phyloP scores from a whole-genome alignment of 2,888 invertebrate species.

The Elysia crispata region DNA sequence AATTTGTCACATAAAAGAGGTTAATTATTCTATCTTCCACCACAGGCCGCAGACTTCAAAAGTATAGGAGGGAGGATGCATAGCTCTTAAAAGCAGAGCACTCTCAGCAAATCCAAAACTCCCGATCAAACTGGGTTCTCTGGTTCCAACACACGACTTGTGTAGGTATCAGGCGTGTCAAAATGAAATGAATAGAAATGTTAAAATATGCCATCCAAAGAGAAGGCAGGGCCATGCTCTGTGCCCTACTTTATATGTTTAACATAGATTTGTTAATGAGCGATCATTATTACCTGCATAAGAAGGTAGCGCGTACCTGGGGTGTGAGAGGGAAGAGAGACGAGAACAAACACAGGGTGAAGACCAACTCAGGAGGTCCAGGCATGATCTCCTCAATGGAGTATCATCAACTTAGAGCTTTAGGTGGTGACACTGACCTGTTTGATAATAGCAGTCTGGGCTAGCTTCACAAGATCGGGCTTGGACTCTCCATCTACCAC shows the following conservation, averaged over 20 bases:
- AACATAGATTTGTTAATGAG: conserved; percentile 74
- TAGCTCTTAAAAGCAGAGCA: no score
- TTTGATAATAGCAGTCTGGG: conserved; percentile 76
- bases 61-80: no score
- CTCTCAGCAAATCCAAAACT: no score
- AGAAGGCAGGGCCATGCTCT: conserved; percentile 30
- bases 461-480: conserved; percentile 74
- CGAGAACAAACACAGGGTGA: conserved; percentile 18
- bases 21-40: no score
- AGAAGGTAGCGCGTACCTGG: conserved; percentile 54
- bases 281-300: conserved; percentile 61
- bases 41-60: no score
- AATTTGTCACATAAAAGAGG: no score
- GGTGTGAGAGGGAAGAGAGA: conserved; percentile 27
- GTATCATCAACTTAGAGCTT: conserved; percentile 24
- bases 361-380: not conserved
- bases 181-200: conserved; percentile 48
- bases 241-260: conserved; percentile 65
- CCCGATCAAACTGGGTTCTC: no score
- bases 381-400: not conserved
- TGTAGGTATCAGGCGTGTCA: conserved; percentile 1
- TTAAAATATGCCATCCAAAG: conserved; percentile 48
- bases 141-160: not conserved
- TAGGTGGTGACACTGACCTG: conserved; percentile 64
- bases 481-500: conserved; percentile 74